Percentiles rank a stretch among this genome's conserved stretches.
These are phyloP conservation scores for Aporophyla nigra DNA, from an alignment of 2,888 invertebrate genomes.

Conservation along the genomic window DNA sequence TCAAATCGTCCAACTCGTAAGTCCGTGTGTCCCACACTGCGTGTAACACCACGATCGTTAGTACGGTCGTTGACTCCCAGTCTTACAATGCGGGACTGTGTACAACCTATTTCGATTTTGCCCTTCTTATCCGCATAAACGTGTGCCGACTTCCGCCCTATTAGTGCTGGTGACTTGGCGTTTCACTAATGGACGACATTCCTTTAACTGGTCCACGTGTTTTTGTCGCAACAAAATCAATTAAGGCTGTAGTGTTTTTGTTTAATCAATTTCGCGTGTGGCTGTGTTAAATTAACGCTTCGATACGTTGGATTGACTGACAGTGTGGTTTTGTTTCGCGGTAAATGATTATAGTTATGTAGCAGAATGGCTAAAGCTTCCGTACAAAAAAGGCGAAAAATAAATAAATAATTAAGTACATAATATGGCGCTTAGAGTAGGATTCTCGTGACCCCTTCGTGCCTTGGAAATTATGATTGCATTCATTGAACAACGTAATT, in stretches of 20 bases:
- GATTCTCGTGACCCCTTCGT: too few species aligned
- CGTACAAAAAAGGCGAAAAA: background rate
- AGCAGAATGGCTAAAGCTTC: background rate
- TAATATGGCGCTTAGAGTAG: too few species aligned
- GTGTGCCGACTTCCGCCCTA: constrained; percentile 65
- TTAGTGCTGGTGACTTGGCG: constrained; percentile 68
- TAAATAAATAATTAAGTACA: too few species aligned
- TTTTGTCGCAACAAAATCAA: constrained; percentile 55
- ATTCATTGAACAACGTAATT: too few species aligned
- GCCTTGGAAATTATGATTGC: too few species aligned
- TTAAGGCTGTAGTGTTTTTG: constrained; percentile 46
- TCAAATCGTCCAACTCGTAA: background rate
- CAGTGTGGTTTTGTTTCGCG: constrained; percentile 22
- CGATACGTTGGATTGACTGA: constrained; percentile 6
- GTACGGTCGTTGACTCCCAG: constrained; percentile 78
- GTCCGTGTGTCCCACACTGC: constrained; percentile 58
- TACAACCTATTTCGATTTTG: constrained; percentile 76
- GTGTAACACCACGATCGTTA: constrained; percentile 75
- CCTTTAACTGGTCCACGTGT: constrained; percentile 49
- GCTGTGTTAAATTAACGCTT: constrained; percentile 20
- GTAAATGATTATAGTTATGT: background rate
- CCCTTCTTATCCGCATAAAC: constrained; percentile 73
- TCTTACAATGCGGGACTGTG: constrained; percentile 67
- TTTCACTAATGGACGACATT: constrained; percentile 66
- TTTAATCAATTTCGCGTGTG: constrained; percentile 45